Conservation (phyloP, 2,888 invertebrate species). For the Agrochola circellaris region DNA sequence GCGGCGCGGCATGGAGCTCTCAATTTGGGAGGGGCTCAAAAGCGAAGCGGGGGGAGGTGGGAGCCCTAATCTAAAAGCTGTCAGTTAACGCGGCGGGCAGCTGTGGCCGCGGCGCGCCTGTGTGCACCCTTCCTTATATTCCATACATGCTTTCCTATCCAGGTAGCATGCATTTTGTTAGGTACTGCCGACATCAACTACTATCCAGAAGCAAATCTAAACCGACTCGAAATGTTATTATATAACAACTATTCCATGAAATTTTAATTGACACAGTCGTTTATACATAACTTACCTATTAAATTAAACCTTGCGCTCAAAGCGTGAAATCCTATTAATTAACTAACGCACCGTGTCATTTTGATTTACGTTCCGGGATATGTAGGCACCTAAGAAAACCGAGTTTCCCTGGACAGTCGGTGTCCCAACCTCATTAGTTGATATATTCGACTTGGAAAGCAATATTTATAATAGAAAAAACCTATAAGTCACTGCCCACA, state of each 20-base stretch:
- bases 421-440: constrained; percentile 80
- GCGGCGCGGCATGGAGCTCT: constrained; percentile 84
- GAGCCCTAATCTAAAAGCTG: constrained; percentile 89
- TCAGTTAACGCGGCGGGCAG: constrained; percentile 86
- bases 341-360: constrained; percentile 76
- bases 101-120: constrained; percentile 77
- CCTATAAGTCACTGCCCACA: constrained; percentile 87
- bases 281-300: constrained; percentile 73
- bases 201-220: constrained; percentile 47
- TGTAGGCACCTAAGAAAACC: constrained; percentile 67
- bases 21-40: constrained; percentile 85
- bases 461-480: constrained; percentile 82
- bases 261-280: constrained; percentile 77
- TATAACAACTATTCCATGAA: constrained; percentile 63
- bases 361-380: constrained; percentile 78
- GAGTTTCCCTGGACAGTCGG: constrained; percentile 69
- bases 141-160: constrained; percentile 64
- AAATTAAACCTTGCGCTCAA: constrained; percentile 72
- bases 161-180: constrained; percentile 57
- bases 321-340: constrained; percentile 81
- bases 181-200: constrained; percentile 8
- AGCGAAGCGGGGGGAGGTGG: constrained; percentile 70
- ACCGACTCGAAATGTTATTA: constrained; percentile 52
- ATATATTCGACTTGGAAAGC: constrained; percentile 79
- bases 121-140: constrained; percentile 81